Evolutionary conservation across 2,888 invertebrate genomes (phyloP).

Genomic region (Frankliniella intonsa): DNA sequence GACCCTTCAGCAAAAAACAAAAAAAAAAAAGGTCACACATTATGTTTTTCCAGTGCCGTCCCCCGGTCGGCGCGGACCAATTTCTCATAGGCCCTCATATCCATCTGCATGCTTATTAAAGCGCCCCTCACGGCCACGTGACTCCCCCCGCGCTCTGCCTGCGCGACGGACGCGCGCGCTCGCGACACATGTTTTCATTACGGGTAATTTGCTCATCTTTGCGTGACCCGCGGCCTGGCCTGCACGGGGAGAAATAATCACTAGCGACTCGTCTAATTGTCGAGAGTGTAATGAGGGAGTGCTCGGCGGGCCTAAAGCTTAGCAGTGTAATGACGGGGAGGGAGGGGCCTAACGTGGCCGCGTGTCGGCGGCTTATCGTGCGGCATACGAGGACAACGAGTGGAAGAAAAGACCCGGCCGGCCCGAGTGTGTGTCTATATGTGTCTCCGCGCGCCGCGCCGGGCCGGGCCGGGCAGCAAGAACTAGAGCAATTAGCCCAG

Average conservation of each 20-base stretch:
- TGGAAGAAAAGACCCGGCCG: neutral
- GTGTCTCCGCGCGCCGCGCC: too few relatives aligned
- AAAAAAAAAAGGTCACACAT: too few relatives aligned
- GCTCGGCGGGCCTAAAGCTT: neutral
- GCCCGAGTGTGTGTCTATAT: neutral
- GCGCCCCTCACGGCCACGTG: neutral
- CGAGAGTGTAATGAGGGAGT: constrained; percentile 9
- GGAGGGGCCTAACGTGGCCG: neutral
- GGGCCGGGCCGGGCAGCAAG: neutral
- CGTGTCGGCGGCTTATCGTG: neutral
- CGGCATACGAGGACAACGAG: neutral
- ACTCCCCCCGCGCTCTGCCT: too few relatives aligned
- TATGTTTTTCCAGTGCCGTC: neutral
- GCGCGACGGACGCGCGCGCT: too few relatives aligned
- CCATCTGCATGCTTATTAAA: too few relatives aligned
- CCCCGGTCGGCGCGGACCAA: too few relatives aligned
- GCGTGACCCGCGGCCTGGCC: neutral
- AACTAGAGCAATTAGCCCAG: constrained; percentile 3
- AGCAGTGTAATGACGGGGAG: neutral
- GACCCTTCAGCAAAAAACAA: too few relatives aligned
- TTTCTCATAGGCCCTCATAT: too few relatives aligned
- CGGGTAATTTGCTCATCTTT: constrained; percentile 18
- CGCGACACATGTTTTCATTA: constrained; percentile 20
- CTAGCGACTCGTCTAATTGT: constrained; percentile 8
- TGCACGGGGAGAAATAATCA: neutral